Evolutionary conservation across 2,888 invertebrate species (phyloP), one percentile per base, ranked within the genome.

Genomic region (Troilus luridus): DNA sequence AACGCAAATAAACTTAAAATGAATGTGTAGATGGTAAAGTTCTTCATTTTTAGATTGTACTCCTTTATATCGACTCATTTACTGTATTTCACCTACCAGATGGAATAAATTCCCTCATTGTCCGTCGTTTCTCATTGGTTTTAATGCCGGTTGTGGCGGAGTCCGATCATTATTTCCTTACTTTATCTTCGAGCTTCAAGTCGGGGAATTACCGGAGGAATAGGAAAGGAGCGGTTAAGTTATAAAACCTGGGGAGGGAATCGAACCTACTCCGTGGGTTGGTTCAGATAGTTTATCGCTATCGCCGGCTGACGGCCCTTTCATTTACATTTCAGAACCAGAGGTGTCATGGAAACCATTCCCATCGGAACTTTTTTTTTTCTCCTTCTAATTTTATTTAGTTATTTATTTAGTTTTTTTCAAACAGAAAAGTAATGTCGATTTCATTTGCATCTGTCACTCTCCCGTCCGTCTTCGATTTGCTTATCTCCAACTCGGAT

Each of bases 281-380:
- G 60, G 67, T 89, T 89, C 27, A 54, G 64, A 54, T 89, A 89
- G 64, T 89, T 89, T 89, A 89, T 89, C 59, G 88, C 88, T 41
- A 59, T 41, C 89, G 19, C n/a, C 89, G 67, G 10, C 60, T 64
- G 89, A 64, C 89, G 67, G 88, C 64, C 88, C 89, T 89, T 89
- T 89, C 89, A 89, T 89, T 89, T 89, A 89, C 89, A 89, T 89
- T 89, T 89, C 62, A 67, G 62, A 64, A 62, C 62, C 54, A 24
- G 67, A 89, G 89, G 89, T 89, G 89, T 89, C 89, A 54, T 54
- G 54, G 54, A 64, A 64, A 64, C 89, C 62, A 89, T 89, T 89
- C 64, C 64, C 56, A 59, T 88, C 24, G 60, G 41, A 88, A 58
- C 10, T 62, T 27, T 27, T 88, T 27, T 88, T 88, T 59, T 88